Percentiles rank a stretch among this genome's conserved stretches.
Conservation (phyloP, 2,888 invertebrate genomes). For the Elaeidobius kamerunicus region DNA sequence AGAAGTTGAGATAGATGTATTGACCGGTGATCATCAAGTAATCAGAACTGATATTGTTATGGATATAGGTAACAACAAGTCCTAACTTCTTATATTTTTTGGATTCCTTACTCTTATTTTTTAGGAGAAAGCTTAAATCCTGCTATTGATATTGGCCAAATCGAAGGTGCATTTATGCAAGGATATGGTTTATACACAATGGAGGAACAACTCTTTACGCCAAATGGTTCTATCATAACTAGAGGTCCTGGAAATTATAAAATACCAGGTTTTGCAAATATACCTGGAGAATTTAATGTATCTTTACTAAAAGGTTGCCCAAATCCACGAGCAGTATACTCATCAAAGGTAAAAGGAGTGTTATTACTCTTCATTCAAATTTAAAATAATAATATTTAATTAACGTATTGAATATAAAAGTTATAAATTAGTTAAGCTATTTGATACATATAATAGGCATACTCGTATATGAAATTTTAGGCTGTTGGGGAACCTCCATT, state of each 20-base stretch:
- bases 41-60: constrained; percentile 90
- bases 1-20: constrained; percentile 90
- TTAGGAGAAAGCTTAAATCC: constrained; percentile 85
- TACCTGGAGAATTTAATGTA: constrained; percentile 90
- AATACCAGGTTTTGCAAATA: constrained; percentile 88
- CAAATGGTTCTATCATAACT: constrained; percentile 75
- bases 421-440: too few species aligned
- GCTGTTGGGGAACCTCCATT: constrained; percentile 95
- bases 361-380: background rate
- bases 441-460: too few species aligned
- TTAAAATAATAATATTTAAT: constrained; percentile 49
- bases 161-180: constrained; percentile 95
- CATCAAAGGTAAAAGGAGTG: constrained; percentile 74
- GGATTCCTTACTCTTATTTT: too few species aligned
- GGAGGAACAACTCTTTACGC: constrained; percentile 86
- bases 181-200: constrained; percentile 90
- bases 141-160: constrained; percentile 94
- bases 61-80: constrained; percentile 69
- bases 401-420: too few species aligned
- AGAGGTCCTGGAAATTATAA: constrained; percentile 93
- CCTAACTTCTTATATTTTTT: too few species aligned
- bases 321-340: constrained; percentile 89
- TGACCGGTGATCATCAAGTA: constrained; percentile 91
- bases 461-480: constrained; percentile 52
- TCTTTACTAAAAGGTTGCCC: constrained; percentile 82